phyloP scores from a whole-genome alignment of 2,113 vertebrate species.

The Progne subis region DNA sequence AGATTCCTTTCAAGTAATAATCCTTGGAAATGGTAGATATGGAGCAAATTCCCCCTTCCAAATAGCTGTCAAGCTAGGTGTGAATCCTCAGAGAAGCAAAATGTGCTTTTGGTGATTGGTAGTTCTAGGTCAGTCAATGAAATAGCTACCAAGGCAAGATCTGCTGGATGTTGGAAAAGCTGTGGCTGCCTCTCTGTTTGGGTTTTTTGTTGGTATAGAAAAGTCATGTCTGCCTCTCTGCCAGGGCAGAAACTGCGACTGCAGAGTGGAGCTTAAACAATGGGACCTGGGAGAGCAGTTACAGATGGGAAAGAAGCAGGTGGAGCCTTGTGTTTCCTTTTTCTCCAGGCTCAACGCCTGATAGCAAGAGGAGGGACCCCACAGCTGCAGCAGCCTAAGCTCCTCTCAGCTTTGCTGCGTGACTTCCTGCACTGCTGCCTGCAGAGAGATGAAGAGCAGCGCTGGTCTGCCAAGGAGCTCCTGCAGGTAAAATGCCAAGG shows the following conservation, averaged over 20 bases:
- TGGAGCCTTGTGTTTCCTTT: neutral
- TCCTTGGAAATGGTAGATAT: too few species aligned
- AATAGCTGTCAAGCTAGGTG: neutral
- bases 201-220: neutral
- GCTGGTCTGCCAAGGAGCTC: constrained; percentile 93
- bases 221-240: neutral
- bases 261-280: neutral
- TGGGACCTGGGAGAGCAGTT: neutral
- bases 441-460: constrained; percentile 90
- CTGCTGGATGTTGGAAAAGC: neutral
- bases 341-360: constrained; percentile 79
- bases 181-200: neutral
- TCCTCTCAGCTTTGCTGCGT: constrained; percentile 86
- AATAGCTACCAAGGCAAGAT: neutral
- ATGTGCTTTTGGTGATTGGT: neutral
- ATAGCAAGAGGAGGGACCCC: constrained; percentile 88
- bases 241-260: neutral
- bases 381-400: constrained; percentile 90
- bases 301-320: neutral
- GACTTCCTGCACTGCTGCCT: constrained; percentile 94
- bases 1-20: too few species aligned
- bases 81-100: neutral
- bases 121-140: neutral
- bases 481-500: constrained; percentile 81
- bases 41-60: too few species aligned